Conservation (phyloP, 23 tunicate genomes). For the Phallusia fumigata region DNA sequence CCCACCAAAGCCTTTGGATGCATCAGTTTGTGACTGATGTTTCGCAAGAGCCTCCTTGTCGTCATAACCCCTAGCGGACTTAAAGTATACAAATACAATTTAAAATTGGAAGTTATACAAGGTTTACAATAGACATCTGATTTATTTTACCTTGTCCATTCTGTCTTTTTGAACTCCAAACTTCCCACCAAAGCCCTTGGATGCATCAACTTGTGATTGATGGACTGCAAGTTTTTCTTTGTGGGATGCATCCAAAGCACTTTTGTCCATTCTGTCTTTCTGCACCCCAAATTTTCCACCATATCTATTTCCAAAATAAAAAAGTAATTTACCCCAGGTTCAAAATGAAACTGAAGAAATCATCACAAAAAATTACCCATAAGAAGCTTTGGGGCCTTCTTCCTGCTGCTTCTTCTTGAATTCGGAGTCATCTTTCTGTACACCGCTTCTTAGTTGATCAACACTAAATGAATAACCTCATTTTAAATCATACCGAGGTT, state of each 20-base stretch:
- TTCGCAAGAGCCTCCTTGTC: constrained; percentile 67
- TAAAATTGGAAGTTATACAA: not conserved
- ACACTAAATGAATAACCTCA: constrained; percentile 62
- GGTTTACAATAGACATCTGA: not conserved
- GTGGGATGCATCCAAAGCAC: constrained; percentile 70
- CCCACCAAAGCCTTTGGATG: constrained; percentile 97
- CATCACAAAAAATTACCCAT: constrained; percentile 45
- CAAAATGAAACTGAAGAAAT: not conserved
- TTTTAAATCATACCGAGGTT: no score
- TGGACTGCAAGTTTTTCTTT: constrained; percentile 84
- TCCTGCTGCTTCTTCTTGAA: constrained; percentile 57
- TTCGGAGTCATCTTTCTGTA: constrained; percentile 52
- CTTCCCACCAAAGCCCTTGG: constrained; percentile 99
- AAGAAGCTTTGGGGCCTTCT: constrained; percentile 90
- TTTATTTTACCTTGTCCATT: constrained; percentile 60
- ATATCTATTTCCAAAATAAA: constrained; percentile 39
- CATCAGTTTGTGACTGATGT: constrained; percentile 93
- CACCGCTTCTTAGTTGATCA: constrained; percentile 58
- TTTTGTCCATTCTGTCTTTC: constrained; percentile 95
- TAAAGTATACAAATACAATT: not conserved
- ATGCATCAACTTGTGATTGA: constrained; percentile 84
- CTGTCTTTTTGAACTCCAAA: constrained; percentile 94
- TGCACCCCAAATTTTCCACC: constrained; percentile 99
- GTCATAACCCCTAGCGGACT: constrained; percentile 65
- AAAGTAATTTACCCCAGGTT: not conserved